These are phyloP conservation scores for Rhagophthalmus giganteus DNA, from an alignment of 2,888 invertebrate genomes.

Conservation along the genomic window DNA sequence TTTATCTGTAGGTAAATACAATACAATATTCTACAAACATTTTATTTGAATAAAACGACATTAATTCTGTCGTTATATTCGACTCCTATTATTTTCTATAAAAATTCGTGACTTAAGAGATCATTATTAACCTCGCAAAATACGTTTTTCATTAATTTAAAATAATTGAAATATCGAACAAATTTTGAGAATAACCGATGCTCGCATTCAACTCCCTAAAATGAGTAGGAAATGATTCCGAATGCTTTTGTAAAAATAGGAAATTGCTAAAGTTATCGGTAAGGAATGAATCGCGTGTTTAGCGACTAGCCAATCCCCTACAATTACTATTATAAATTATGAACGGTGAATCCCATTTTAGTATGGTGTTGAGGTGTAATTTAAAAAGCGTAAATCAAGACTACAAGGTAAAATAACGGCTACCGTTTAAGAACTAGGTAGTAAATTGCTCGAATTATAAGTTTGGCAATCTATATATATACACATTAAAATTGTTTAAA, in stretches of 20 bases:
- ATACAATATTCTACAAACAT: no score
- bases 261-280: slow-evolving; percentile 21
- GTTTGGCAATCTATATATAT: slow-evolving; percentile 3
- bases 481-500: slow-evolving; percentile 3
- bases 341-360: slow-evolving; percentile 43
- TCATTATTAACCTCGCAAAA: no score
- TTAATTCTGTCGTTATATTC: no score
- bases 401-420: slow-evolving; percentile 25
- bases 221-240: no score
- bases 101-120: no score
- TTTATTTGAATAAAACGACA: no score
- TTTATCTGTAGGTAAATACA: no score
- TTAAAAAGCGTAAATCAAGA: slow-evolving; percentile 46
- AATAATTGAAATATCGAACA: not conserved
- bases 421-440: slow-evolving; percentile 24
- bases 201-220: not conserved
- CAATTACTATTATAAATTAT: slow-evolving; percentile 44
- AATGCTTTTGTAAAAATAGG: slow-evolving; percentile 10
- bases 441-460: slow-evolving; percentile 11
- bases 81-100: no score
- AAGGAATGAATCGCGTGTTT: slow-evolving; percentile 27
- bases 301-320: slow-evolving; percentile 28
- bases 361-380: slow-evolving; percentile 45
- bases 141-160: no score
- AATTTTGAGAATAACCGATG: no score